phyloP scores from a whole-genome alignment of 1,140 invertebrate species.

The Rhyzopertha dominica region DNA sequence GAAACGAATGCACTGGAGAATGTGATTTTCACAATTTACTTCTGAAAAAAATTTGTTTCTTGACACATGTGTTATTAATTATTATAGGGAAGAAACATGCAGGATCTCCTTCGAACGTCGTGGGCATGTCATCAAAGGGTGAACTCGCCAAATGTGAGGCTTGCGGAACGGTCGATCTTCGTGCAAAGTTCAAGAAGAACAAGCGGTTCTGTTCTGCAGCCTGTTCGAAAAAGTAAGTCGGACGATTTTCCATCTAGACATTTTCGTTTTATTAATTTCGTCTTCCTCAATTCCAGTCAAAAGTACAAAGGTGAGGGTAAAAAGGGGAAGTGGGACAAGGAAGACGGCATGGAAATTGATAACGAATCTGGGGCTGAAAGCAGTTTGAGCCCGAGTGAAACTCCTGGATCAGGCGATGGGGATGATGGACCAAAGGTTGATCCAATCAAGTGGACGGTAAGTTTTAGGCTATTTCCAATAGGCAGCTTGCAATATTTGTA shows the following conservation, averaged over 20 bases:
- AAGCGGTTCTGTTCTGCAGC: slow-evolving; percentile 73
- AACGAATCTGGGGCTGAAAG: slow-evolving; percentile 50
- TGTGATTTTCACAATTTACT: slow-evolving; percentile 20
- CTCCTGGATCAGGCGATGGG: slow-evolving; percentile 38
- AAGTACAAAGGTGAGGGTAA: slow-evolving; percentile 36
- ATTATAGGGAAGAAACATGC: slow-evolving; percentile 37
- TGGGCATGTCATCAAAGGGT: slow-evolving; percentile 33
- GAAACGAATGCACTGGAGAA: not conserved
- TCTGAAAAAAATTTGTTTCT: slow-evolving; percentile 50
- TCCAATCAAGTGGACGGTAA: slow-evolving; percentile 71
- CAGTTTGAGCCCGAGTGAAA: slow-evolving; percentile 40
- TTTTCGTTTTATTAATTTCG: slow-evolving; percentile 4
- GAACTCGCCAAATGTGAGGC: slow-evolving; percentile 69
- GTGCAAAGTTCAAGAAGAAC: slow-evolving; percentile 67
- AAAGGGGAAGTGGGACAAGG: slow-evolving; percentile 47
- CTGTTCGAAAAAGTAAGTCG: slow-evolving; percentile 63
- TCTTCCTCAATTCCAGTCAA: slow-evolving; percentile 24
- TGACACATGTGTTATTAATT: slow-evolving; percentile 25
- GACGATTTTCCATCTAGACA: slow-evolving; percentile 2
- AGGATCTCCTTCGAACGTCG: slow-evolving; percentile 37
- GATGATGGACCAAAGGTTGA: slow-evolving; percentile 55
- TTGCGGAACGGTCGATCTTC: slow-evolving; percentile 69
- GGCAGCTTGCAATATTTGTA: too few species aligned
- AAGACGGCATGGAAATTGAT: slow-evolving; percentile 47
- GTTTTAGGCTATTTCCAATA: slow-evolving; percentile 34